Percentiles rank a stretch among this genome's conserved stretches.
Conservation (phyloP, 2,797 vertebrate species). For the Austrolebias charrua region DNA sequence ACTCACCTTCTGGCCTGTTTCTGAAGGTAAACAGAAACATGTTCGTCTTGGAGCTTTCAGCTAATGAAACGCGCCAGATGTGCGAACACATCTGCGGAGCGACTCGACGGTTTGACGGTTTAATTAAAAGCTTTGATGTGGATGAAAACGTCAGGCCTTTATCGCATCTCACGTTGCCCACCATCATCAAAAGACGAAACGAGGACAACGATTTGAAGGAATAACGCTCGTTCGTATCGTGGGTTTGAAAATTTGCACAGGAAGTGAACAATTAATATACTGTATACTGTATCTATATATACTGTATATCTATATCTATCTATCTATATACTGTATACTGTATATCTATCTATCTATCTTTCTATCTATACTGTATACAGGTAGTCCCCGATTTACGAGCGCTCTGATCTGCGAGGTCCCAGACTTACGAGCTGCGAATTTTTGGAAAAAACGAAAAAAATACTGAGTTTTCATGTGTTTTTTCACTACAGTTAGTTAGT, state of each 20-base stretch:
- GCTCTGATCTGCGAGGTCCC: too few relatives aligned
- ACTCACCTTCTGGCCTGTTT: slow-evolving; percentile 11
- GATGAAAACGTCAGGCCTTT: neutral
- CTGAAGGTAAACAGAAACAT: slow-evolving; percentile 15
- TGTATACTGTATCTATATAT: too few relatives aligned
- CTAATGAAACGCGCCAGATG: slow-evolving; percentile 8
- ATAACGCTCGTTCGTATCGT: too few relatives aligned
- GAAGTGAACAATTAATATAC: neutral
- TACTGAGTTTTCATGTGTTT: too few relatives aligned
- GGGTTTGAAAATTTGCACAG: neutral
- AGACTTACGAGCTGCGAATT: too few relatives aligned
- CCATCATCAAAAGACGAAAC: neutral
- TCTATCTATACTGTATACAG: too few relatives aligned
- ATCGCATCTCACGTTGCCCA: neutral
- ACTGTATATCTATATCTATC: too few relatives aligned
- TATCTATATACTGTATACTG: too few relatives aligned
- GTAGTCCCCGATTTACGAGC: too few relatives aligned
- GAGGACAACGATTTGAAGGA: neutral
- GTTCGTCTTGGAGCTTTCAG: neutral
- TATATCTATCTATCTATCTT: too few relatives aligned
- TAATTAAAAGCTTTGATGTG: slow-evolving; percentile 2
- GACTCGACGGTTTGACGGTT: neutral
- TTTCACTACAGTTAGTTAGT: too few relatives aligned
- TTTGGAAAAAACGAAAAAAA: too few relatives aligned
- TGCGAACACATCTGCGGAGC: neutral